Base-by-base conservation (phyloP, 2,797 vertebrate genomes). In the Pseudotriccus pelzelni region DNA sequence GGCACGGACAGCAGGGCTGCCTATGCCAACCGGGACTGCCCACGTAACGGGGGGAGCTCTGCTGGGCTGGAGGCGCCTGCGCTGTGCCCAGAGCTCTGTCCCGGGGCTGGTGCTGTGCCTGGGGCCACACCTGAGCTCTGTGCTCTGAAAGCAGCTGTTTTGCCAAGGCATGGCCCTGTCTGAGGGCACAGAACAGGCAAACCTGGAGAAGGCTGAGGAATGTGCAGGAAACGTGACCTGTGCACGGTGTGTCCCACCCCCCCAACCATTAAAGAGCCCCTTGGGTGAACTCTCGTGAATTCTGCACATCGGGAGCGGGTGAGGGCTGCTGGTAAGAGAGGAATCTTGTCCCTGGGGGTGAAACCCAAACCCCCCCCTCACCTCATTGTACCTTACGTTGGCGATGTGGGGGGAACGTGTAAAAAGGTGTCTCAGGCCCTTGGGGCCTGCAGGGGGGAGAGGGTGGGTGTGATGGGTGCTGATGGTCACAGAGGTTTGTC, bases 241-340 rank as follows among this genome's bases (percentile, higher is more conserved):
- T 0, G 22, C 39, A 7, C 0, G 1, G 39, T 14, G 27, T 70
- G 79, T 80, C 77, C 37, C 37, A 62, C 37, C 37, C 80, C 80
- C 10, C 43, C 67, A 37, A 69, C 58, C 28, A 37, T 81, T 95
- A 97, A 97, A 97, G 94, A 90, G 14, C 43, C 44, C 87, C 74
- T 86, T 87, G 86, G 47, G 8, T 88, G 50, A 75, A 67, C 9
- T 16, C 87, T 63, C 4, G 6, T 81, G 41, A 64, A 58, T 72
- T 84, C 68, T 67, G 44, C 39, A 28, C 50, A 32, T 0, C 4
- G 32, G 75, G 39, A 56, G 32, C 1, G 10, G 25, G 58, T 37
- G 9, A 18, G 49, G 20, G 66, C 59, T 75, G 43, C 28, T 70
- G 37, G 17, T 39, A 56, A 44, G 46, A 46, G 44, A 44, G 24